A percentile compares a stretch with the other conserved stretches of the same genome.
Evolutionary conservation across 2,888 invertebrate genomes (phyloP).

Genomic region (Mystacides longicornis): DNA sequence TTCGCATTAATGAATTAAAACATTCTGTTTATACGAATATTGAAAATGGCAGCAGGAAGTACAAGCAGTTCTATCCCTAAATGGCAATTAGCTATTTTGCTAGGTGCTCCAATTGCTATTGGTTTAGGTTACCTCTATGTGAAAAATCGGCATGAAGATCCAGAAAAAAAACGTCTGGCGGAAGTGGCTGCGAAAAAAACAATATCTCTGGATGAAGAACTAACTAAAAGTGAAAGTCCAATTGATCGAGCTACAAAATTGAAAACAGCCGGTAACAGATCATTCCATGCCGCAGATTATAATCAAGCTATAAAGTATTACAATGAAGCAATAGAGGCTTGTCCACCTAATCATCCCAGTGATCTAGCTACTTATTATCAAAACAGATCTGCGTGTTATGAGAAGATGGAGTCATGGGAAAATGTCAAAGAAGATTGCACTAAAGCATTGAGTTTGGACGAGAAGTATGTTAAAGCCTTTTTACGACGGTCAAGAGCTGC

Average conservation of each 20-base stretch:
- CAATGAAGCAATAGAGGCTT: constrained; percentile 87
- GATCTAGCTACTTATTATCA: constrained; percentile 90
- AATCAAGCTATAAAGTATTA: constrained; percentile 87
- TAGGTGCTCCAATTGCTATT: constrained; percentile 76
- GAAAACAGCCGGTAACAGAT: constrained; percentile 83
- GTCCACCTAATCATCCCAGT: constrained; percentile 62
- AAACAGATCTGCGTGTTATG: constrained; percentile 92
- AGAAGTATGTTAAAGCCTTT: constrained; percentile 82
- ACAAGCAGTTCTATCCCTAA: constrained; percentile 59
- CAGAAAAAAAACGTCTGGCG: constrained; percentile 48
- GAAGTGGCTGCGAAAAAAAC: constrained; percentile 49
- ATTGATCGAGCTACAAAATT: constrained; percentile 68
- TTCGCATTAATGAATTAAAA: too few relatives aligned
- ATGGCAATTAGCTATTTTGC: constrained; percentile 80
- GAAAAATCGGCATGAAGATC: constrained; percentile 49
- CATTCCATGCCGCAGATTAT: constrained; percentile 79
- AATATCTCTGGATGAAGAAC: constrained; percentile 55
- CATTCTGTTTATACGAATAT: too few relatives aligned
- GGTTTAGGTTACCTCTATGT: constrained; percentile 76
- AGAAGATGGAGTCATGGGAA: constrained; percentile 79
- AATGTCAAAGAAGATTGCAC: constrained; percentile 83
- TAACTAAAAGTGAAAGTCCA: constrained; percentile 47
- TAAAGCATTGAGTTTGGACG: constrained; percentile 75
- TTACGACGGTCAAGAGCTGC: constrained; percentile 74
- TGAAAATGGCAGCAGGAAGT: constrained; percentile 21